Base-by-base conservation (phyloP, 2,797 vertebrate genomes). In the Limosa lapponica region DNA sequence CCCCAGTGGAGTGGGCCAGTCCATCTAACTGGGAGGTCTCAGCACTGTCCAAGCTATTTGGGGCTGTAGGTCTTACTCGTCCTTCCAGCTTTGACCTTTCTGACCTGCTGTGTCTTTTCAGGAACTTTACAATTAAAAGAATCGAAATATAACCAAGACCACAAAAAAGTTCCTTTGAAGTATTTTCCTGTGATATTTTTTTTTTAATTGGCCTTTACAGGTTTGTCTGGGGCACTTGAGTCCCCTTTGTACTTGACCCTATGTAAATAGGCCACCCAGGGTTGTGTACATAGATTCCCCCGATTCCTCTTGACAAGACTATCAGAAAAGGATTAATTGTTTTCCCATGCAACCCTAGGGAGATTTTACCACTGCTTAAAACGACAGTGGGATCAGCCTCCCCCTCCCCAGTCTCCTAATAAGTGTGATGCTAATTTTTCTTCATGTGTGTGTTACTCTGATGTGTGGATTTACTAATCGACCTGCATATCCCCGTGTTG, bases 241-340 rank as follows among this genome's bases (percentile, higher is more conserved):
- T 67, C 73, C 32, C 64, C 80, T 95, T 95, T 95, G 80, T 95
- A 90, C 91, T 94, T 96, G 93, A 90, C 95, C 82, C 82, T 94
- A 88, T 87, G 93, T 93, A 95, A 94, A 94, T 88, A 93, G 95
- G 93, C 96, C 96, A 96, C 96, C 92, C 96, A 97, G 58, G 73
- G 36, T 16, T 91, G 79, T 93, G 89, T 91, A 55, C 30, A 91
- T 32, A 82, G 85, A 88, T 93, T 91, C 89, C 93, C 16, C 91
- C 7, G 2, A 66, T 88, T 95, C 82, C 89, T 93, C 85, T 84
- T 93, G 91, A 95, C 94, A 91, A 75, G 77, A 74, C 72, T 87
- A 73, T 96, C 95, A 81, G 84, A 85, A 92, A 83, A 93, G 94
- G 79, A 92, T 97, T 88, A 86, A 93, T 95, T 91, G 87, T 93